Conservation (phyloP, 2,888 invertebrate genomes). For the Sicus ferrugineus region DNA sequence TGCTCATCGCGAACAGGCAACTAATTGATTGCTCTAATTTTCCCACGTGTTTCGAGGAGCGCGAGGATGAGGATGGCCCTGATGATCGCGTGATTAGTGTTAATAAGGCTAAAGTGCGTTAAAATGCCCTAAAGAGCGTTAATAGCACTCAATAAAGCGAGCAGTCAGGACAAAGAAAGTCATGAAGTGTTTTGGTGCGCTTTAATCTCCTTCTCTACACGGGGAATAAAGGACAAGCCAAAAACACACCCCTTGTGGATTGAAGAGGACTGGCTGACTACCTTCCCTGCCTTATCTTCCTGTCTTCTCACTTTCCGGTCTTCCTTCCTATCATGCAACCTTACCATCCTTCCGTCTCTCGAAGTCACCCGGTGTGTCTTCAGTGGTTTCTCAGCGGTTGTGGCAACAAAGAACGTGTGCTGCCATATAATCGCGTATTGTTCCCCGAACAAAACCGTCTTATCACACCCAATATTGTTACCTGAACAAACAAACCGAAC, state of each 20-base stretch:
- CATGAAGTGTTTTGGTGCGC: constrained; percentile 3
- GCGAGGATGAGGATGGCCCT: background rate
- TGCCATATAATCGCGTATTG: constrained; percentile 22
- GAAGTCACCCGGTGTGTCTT: too few relatives aligned
- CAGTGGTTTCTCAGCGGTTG: background rate
- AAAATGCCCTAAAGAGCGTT: constrained; percentile 51
- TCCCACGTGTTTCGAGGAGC: constrained; percentile 58
- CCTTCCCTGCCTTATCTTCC: background rate
- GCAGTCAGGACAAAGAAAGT: constrained; percentile 18
- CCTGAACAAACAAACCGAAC: constrained; percentile 6
- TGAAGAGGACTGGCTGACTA: background rate
- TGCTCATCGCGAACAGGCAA: constrained; percentile 10
- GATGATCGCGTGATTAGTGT: constrained; percentile 54
- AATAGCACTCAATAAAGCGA: constrained; percentile 50
- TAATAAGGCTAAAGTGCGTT: constrained; percentile 54
- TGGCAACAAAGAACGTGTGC: constrained; percentile 32
- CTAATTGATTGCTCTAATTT: constrained; percentile 52
- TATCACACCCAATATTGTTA: constrained; percentile 23
- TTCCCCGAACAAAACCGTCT: constrained; percentile 16
- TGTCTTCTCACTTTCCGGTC: background rate
- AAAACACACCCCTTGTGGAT: constrained; percentile 14
- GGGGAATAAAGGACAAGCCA: too few relatives aligned
- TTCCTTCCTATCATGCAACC: background rate
- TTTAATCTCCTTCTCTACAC: background rate
- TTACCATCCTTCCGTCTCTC: too few relatives aligned